Evolutionary conservation across 2,113 vertebrate species (phyloP).

Genomic region (Callionymus lyra): DNA sequence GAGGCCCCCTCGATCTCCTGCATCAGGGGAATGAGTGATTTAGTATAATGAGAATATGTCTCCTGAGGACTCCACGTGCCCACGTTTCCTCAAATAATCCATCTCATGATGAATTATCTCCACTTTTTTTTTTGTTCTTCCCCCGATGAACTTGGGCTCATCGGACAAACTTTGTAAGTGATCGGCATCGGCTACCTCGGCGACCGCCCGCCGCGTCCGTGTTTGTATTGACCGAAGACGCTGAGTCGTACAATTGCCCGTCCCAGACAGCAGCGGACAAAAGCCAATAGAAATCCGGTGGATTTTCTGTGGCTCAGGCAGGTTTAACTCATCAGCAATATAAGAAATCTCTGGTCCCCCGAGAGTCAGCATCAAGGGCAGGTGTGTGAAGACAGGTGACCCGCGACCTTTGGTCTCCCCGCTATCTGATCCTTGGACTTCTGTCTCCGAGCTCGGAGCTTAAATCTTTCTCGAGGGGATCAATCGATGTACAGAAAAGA

Average conservation of each 20-base stretch:
- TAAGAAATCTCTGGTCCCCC: conserved; percentile 10
- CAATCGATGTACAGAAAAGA: conserved; percentile 62
- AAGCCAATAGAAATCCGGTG: conserved; percentile 47
- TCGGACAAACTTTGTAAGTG: conserved; percentile 32
- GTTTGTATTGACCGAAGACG: conserved; percentile 53
- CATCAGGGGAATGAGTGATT: conserved; percentile 43
- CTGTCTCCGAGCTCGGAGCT: conserved; percentile 32
- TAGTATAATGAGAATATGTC: conserved; percentile 41
- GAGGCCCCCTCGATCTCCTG: conserved; percentile 23
- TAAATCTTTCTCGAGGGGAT: conserved; percentile 46
- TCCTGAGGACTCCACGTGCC: conserved; percentile 24
- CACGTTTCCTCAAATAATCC: conserved; percentile 32
- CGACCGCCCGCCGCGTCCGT: conserved; percentile 28
- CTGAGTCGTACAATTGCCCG: conserved; percentile 36
- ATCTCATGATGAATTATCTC: conserved; percentile 44
- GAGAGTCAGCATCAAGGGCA: conserved; percentile 46
- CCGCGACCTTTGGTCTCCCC: conserved; percentile 37
- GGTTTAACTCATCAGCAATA: conserved; percentile 63
- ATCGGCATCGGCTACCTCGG: conserved; percentile 28
- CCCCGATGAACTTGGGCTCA: conserved; percentile 31
- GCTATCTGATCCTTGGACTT: conserved; percentile 49
- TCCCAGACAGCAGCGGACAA: conserved; percentile 41
- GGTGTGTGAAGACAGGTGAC: conserved; percentile 50
- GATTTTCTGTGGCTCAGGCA: conserved; percentile 52
- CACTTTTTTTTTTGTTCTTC: conserved; percentile 11